Conservation (phyloP, 1,140 invertebrate species). For the Ditylenchus dipsaci region DNA sequence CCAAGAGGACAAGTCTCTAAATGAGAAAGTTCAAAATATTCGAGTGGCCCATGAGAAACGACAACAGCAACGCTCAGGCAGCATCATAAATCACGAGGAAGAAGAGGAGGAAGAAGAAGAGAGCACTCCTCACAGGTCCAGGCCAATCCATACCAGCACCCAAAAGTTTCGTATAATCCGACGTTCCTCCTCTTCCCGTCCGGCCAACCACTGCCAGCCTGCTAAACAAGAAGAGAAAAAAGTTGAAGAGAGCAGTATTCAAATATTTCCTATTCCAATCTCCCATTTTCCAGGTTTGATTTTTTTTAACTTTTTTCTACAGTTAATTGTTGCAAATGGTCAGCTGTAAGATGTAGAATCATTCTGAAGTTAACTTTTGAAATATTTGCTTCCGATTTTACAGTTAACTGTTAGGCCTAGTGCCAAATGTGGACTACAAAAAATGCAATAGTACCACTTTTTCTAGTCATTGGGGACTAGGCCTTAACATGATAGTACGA, state of each 20-base stretch:
- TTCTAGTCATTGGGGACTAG: too few species aligned
- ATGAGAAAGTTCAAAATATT: constrained; percentile 38
- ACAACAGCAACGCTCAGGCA: constrained; percentile 6
- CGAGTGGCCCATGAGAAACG: constrained; percentile 39
- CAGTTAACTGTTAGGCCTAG: too few species aligned
- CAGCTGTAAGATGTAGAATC: too few species aligned
- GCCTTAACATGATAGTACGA: too few species aligned
- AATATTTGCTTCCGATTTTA: too few species aligned
- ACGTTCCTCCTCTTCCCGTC: background rate
- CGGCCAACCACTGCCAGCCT: too few species aligned
- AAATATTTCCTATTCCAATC: constrained; percentile 19
- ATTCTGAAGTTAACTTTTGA: too few species aligned
- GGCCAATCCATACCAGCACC: background rate
- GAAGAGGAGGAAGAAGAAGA: background rate
- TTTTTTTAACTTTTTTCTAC: too few species aligned
- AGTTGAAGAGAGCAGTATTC: background rate
- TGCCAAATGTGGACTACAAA: too few species aligned
- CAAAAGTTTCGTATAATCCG: constrained; percentile 2
- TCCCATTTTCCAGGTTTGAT: constrained; percentile 32
- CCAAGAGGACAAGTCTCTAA: constrained; percentile 22
- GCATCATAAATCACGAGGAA: background rate
- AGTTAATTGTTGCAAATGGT: too few species aligned
- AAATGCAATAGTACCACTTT: too few species aligned
- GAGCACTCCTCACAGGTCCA: background rate
- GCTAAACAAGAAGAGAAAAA: background rate